Base-by-base conservation (phyloP, 2,113 vertebrate genomes). In the Callipepla squamata region DNA sequence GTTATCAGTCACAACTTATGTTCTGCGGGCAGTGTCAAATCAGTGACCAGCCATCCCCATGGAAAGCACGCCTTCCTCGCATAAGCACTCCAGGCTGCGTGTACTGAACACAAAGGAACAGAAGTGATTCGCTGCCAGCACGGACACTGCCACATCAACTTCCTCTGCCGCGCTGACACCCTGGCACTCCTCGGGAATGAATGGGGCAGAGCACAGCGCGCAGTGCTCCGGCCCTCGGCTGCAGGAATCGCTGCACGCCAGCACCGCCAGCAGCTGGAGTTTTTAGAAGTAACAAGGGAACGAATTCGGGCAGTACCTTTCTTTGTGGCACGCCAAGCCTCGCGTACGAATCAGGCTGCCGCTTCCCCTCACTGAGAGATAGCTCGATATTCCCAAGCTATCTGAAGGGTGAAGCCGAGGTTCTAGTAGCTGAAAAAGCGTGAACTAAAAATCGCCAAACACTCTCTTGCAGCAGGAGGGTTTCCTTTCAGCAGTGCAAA, bases 281-380 rank as follows among this genome's bases (percentile, higher is more conserved):
- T 21, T 5, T 8, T 0, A 5, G 3, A 15, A 69, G 42, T 2
- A 59, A 34, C 1, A 8, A 0, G 5, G 32, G 11, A 66, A 78
- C 63, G n/a, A n/a, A 82, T 19, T 1, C 68, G 17, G 19, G 48
- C 81, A 69, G 48, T 34, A 51, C 61, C 73, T 73, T 78, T 14
- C 84, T 95, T 95, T 92, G 89, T 79, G 65, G 69, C 44, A 66
- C 63, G 9, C 40, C 78, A 40, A 58, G 59, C 12, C 58, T 82
- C 40, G 58, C 74, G 15, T 3, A 36, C 34, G 34, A 69, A 90
- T 28, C 20, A 48, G 48, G 58, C 80, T 11, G 63, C 57, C 53
- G 40, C 76, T 45, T 4, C 9, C 9, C 19, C 62, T 63, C 3
- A 38, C 7, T 3, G 25, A 22, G 50, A 38, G 25, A 53, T 1